Evolutionary conservation across 2,113 vertebrate genomes (phyloP), one percentile per base, ranked within the genome.

Genomic region (Junco hyemalis): DNA sequence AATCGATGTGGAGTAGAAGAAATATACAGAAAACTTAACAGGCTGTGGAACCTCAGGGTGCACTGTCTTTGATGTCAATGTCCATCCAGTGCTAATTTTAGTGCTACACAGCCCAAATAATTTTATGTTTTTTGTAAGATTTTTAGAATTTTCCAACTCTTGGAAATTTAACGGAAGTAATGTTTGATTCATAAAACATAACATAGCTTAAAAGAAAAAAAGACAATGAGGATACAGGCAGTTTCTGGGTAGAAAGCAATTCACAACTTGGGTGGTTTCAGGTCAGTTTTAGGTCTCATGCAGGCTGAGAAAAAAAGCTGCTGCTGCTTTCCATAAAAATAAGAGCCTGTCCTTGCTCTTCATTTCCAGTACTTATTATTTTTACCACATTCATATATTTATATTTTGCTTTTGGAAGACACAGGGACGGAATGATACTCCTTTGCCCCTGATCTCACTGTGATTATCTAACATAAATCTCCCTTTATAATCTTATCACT

Each of bases 331-430:
- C 53, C 69, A 71, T 95, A 92, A 54, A 59, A 68, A 25, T 44
- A 65, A 89, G 36, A 86, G 69, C 44, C 48, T 86, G 76, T 66
- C 86, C 72, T 90, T 88, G 72, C 72, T 95, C 91, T 50, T 68
- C 53, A 19, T 56, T 86, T 76, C n/a, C 45, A 44, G 59, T 63
- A 87, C 83, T 76, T 61, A 63, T 69, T 59, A 72, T 85, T 90
- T 91, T 85, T 40, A 40, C 89, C 18, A 36, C 65, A 78, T 77
- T 86, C 90, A 95, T 96, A 94, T 93, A 92, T 93, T 96, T 94
- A 90, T 60, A 96, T 96, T 95, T 96, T 96, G 95, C 95, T 92
- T 96, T 96, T 90, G 80, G 82, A 96, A 95, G 93, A 64, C 76
- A 86, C 20, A 26, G 61, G 81, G 40, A 74, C 54, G 73, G 77